Evolutionary conservation across 1,140 invertebrate species (phyloP), one percentile per base, ranked within the genome.

Genomic region (Trissolcus basalis): DNA sequence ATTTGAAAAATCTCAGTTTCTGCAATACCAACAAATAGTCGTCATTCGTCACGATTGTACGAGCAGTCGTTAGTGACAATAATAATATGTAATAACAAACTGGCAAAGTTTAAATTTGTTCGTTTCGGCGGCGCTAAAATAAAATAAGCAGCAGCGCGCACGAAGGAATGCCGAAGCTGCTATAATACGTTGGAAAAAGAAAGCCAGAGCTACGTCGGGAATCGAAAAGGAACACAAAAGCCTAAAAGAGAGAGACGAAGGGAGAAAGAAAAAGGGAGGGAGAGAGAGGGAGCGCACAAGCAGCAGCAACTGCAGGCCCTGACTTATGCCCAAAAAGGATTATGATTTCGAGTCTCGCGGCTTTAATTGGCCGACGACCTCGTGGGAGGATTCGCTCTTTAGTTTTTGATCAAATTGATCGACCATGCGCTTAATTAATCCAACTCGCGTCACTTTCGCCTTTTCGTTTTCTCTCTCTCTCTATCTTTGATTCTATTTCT

Each of bases 71-170:
- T n/a, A 27, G 19, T 27, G 19, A 6, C 19, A 27, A 27, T 27
- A 27, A 27, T 27, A 27, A 27, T 1, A 27, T 27, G 19, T 27
- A 27, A 27, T 27, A 27, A 27, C 6, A 6, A 27, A 3, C 2
- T 27, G 6, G 19, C 19, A 27, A 27, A 27, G 19, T 27, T 27
- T 27, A 27, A 27, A 27, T 27, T 27, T 27, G 19, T 27, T 27
- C 19, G 19, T 27, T 27, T 27, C 82, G 81, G 82, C 83, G 82
- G 84, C 83, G 82, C 82, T 85, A 85, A 85, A 86, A 83, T 82
- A 85, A 85, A 86, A 83, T 84, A 82, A 86, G 72, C 36, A 27
- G 19, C 19, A 6, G 19, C 19, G 19, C 19, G 19, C 80, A 82
- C 68, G 70, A 68, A 78, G 81, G 85, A 86, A 84, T 84, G 85